These are phyloP conservation scores for Haliclona indistincta DNA, from an alignment of 37 sponge, comb jelly and placozoan species.

Conservation along the genomic window DNA sequence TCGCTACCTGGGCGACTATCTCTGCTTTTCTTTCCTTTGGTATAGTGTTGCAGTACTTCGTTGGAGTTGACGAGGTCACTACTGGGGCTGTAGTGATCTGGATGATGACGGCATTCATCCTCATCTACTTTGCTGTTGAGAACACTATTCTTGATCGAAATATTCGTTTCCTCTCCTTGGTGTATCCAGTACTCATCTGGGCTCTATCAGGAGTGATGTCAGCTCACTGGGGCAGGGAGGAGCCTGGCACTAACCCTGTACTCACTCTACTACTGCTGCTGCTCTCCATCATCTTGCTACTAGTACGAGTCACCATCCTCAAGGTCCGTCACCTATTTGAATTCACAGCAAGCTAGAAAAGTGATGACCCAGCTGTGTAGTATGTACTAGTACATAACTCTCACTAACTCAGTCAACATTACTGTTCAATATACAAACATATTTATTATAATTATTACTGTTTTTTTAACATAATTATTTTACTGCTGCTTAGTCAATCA, in stretches of 20 bases:
- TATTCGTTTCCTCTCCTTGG: conserved; percentile 7
- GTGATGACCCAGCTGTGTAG: too few relatives aligned
- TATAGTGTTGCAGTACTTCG: conserved; percentile 12
- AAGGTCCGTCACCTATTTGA: too few relatives aligned
- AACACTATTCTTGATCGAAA: conserved; percentile 37
- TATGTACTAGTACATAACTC: too few relatives aligned
- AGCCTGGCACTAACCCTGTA: not conserved
- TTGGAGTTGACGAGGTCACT: not conserved
- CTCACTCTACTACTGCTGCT: conserved; percentile 14
- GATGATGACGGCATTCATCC: not conserved
- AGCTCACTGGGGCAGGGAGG: conserved; percentile 8
- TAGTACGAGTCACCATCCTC: too few relatives aligned
- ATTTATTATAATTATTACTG: too few relatives aligned
- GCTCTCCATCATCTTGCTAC: not conserved
- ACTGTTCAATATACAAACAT: too few relatives aligned
- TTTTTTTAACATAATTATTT: too few relatives aligned
- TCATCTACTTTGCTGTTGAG: conserved; percentile 41
- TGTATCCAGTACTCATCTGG: conserved; percentile 55
- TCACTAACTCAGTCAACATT: too few relatives aligned
- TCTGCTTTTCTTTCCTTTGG: conserved; percentile 27
- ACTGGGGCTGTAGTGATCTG: conserved; percentile 11
- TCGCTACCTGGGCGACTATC: conserved; percentile 18
- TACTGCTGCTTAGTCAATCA: too few relatives aligned
- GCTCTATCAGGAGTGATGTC: conserved; percentile 14
- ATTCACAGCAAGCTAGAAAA: too few relatives aligned